Conservation (phyloP, 2,113 vertebrate genomes). For the Progne subis region DNA sequence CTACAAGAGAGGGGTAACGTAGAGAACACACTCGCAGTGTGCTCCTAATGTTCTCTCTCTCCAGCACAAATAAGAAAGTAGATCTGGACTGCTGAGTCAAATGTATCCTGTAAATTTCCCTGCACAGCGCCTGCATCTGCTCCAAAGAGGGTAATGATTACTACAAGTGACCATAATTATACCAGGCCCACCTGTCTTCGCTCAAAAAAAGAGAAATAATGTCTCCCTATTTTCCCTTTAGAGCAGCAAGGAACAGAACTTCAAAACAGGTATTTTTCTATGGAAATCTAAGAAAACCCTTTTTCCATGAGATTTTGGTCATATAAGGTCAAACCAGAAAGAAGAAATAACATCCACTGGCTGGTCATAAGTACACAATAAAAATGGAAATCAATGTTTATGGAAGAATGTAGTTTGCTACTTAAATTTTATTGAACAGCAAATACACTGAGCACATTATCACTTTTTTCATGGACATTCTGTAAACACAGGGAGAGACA, state of each 20-base stretch:
- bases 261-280: not conserved
- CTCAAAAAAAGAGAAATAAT: not conserved
- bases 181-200: not conserved
- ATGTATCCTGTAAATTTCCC: not conserved
- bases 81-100: not conserved
- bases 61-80: not conserved
- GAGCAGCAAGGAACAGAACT: not conserved
- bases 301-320: not conserved
- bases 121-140: not conserved
- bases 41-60: not conserved
- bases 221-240: not conserved
- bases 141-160: not conserved
- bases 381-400: not conserved
- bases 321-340: not conserved
- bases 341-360: not conserved
- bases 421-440: not conserved
- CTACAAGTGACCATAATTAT: not conserved
- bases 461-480: not conserved
- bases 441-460: not conserved
- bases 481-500: not conserved
- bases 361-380: not conserved
- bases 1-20: not conserved
- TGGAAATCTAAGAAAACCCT: not conserved
- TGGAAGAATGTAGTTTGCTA: not conserved
- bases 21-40: not conserved